Percentiles rank a stretch among this genome's conserved stretches.
Conservation (phyloP, 2,113 vertebrate genomes). For the Vidua chalybeata region DNA sequence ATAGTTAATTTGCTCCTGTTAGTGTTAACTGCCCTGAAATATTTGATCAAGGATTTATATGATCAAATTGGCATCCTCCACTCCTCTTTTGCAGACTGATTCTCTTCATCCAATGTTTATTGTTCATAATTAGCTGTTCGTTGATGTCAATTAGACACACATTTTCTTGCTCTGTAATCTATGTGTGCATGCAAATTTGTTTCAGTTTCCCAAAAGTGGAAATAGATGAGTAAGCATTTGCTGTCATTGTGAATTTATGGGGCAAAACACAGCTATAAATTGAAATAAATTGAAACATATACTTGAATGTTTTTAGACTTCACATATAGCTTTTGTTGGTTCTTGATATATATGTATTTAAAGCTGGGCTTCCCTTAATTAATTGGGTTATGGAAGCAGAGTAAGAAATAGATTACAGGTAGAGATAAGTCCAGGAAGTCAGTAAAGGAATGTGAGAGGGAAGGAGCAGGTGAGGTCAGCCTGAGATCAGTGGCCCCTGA, state of each 20-base stretch:
- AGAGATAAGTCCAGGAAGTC: not conserved
- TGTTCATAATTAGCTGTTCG: not conserved
- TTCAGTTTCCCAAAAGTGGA: not conserved
- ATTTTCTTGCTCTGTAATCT: not conserved
- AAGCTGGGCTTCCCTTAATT: not conserved
- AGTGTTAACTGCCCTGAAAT: not conserved
- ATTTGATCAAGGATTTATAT: not conserved
- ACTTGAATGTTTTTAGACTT: not conserved
- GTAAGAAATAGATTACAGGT: not conserved
- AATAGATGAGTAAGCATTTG: not conserved
- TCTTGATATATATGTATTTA: not conserved
- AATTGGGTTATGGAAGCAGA: not conserved
- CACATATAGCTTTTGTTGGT: not conserved
- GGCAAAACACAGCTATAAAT: not conserved
- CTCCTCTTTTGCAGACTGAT: not conserved
- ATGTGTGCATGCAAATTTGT: not conserved
- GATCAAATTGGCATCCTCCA: not conserved
- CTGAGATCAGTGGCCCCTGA: not conserved
- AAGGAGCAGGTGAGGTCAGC: not conserved
- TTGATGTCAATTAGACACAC: not conserved
- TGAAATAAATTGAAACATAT: not conserved
- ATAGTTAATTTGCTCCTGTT: not conserved
- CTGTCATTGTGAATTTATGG: not conserved
- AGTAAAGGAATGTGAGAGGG: not conserved
- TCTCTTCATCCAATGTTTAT: not conserved